These are phyloP conservation scores for Chaetodon trifasciatus DNA, from an alignment of 2,797 vertebrate genomes.

Conservation along the genomic window DNA sequence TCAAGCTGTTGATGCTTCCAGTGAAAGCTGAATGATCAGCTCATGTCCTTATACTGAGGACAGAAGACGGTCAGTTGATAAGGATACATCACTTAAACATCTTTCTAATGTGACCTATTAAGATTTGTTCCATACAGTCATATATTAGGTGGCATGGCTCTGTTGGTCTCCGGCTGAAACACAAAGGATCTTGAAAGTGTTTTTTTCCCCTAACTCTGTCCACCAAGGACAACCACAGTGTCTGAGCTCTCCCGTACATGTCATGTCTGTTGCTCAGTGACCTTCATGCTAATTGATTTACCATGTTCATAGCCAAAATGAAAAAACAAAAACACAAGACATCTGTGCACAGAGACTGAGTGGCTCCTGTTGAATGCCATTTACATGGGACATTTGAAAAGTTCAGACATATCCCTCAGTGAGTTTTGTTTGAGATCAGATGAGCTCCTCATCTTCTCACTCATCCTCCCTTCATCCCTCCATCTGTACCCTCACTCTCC, in stretches of 20 bases:
- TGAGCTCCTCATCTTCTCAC: constrained; percentile 8
- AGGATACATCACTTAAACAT: background rate
- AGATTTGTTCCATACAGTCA: background rate
- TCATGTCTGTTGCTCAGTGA: constrained; percentile 58
- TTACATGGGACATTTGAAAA: constrained; percentile 37
- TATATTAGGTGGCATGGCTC: background rate
- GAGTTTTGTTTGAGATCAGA: constrained; percentile 22
- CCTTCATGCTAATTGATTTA: constrained; percentile 73
- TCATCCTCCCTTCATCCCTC: constrained; percentile 7
- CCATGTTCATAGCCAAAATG: constrained; percentile 51
- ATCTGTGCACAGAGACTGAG: constrained; percentile 28
- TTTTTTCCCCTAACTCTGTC: background rate
- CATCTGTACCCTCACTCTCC: constrained; percentile 17
- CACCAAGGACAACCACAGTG: constrained; percentile 4
- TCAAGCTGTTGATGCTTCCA: too few relatives aligned
- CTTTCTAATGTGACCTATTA: background rate
- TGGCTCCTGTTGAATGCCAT: constrained; percentile 25
- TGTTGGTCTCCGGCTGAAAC: background rate
- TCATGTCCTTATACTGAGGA: too few relatives aligned
- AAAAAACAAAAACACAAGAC: constrained; percentile 23
- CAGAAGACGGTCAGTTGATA: background rate
- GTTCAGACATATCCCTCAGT: constrained; percentile 30
- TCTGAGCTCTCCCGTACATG: constrained; percentile 25
- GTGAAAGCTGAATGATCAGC: too few relatives aligned
- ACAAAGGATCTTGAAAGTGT: background rate